Base-by-base conservation (phyloP, 2,888 invertebrate genomes). In the Myathropa florea region DNA sequence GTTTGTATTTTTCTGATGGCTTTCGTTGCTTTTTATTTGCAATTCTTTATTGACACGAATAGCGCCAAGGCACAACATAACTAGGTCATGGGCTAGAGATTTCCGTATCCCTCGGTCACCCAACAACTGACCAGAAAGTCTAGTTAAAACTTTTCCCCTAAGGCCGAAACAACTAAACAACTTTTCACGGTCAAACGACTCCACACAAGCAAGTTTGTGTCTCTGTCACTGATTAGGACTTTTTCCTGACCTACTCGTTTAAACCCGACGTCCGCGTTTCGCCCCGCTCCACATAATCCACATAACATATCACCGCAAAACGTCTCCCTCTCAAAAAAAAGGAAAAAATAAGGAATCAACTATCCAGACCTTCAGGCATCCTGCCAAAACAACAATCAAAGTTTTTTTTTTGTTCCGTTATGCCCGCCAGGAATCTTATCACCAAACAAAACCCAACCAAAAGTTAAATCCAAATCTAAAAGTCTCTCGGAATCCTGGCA, bases 311-410 rank as follows among this genome's bases (percentile, higher is more conserved):
- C 67, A 73, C 67, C 80, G 57, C 60, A 84, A 67, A 67, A 61
- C 36, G 73, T 70, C 39, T 18, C 55, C 61, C 46, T 24, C 21
- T 30, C 12, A 10, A 72, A 61, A 71, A 30, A 30, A 57, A 53
- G 6, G 14, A 57, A 30, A 60, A 39, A 55, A 24, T 12, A 21
- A 63, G 4, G 60, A 73, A 80, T 30, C 57, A 75, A 83, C 57
- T 78, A 55, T 14, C 21, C 30, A 65, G 78, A 78, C 78, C 86
- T 78, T 75, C 53, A 70, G 86, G 86, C 86, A 83, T 71, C 57
- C 57, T 82, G 86, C 86, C 86, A 86, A 79, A 82, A 86, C 46
- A 86, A 83, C 82, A 86, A 75, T 86, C 85, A 81, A 82, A 86
- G 23, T 73, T 72, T 68, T 33, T 53, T 59, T 30, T 36, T 64